A percentile compares a stretch with the other conserved stretches of the same genome.
Evolutionary conservation across 2,113 vertebrate species (phyloP).

Genomic region (Dolichallabes microphthalmus): DNA sequence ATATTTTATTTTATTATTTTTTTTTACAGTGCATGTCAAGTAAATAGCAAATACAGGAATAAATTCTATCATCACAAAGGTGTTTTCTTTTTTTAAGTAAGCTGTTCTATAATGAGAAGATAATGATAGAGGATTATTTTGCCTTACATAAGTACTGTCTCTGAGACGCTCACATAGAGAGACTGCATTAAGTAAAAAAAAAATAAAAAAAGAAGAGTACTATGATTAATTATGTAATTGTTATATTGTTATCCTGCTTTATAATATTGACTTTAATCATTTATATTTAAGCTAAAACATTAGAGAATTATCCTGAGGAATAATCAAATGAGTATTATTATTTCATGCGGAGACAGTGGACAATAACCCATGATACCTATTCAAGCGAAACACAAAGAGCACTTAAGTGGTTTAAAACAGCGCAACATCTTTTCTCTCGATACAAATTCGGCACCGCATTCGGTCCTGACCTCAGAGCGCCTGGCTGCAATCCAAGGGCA

Average conservation of each 20-base stretch:
- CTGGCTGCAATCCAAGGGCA: slow-evolving; percentile 7
- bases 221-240: background rate
- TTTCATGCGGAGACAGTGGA: background rate
- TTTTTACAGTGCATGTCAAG: background rate
- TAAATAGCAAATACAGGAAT: background rate
- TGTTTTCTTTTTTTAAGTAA: background rate
- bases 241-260: background rate
- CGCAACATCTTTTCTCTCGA: background rate
- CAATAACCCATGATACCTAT: background rate
- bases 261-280: background rate
- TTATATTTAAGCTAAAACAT: background rate
- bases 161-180: background rate
- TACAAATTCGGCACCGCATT: background rate
- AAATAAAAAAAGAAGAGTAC: background rate
- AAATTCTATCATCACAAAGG: slow-evolving; percentile 21
- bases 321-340: background rate
- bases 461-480: slow-evolving; percentile 3
- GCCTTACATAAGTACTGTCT: background rate
- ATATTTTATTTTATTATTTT: too few species aligned
- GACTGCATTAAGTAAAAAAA: background rate
- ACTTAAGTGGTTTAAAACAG: background rate
- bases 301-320: background rate
- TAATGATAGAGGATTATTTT: slow-evolving; percentile 12
- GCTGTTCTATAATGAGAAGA: background rate
- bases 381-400: background rate